Base-by-base conservation (phyloP, 2,888 invertebrate genomes). In the Bembecia ichneumoniformis region DNA sequence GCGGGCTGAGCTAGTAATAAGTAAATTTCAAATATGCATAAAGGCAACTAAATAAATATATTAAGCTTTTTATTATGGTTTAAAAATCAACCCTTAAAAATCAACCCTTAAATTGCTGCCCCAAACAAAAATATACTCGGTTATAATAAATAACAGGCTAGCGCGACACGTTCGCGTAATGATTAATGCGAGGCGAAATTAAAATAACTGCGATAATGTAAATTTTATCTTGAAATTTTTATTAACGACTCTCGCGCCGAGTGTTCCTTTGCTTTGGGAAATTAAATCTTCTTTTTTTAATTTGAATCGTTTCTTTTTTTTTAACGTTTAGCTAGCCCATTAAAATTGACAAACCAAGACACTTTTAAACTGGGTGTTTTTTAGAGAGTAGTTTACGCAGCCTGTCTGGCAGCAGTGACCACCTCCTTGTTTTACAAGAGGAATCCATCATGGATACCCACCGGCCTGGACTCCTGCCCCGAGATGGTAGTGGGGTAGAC, bases 181-280 rank as follows among this genome's bases (percentile, higher is more conserved):
- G 86, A 87, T 86, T 75, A 86, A 87, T 86, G 83, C 63, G 51
- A 48, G 63, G 66, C 61, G 76, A 79, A 84, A 84, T 87, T 83
- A 86, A 87, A 82, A 83, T 74, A 74, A 74, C 63, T 64, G 71
- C 75, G 84, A 86, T 86, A 84, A 81, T 78, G 77, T 72, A 66
- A 67, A 71, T 78, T 56, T 58, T 83, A 80, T 82, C 81, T 80
- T 63, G 59, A 63, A 54, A 48, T 53, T 63, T 61, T 74, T 84
- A 86, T 84, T 86, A 82, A 86, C 65, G 75, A 63, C 67, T 59
- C 54, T 58, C 54, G 58, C 55, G 59, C 57, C 53, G 49, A 50
- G 52, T 52, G 9, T 43, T 13, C 35, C 49, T 13, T 14, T 13
- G 40, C 40, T 40, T 40, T 13, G 40, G 40, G 40, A 16, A 28